Evolutionary conservation across 2,888 invertebrate species (phyloP), one percentile per base, ranked within the genome.

Genomic region (Nebria brevicollis): DNA sequence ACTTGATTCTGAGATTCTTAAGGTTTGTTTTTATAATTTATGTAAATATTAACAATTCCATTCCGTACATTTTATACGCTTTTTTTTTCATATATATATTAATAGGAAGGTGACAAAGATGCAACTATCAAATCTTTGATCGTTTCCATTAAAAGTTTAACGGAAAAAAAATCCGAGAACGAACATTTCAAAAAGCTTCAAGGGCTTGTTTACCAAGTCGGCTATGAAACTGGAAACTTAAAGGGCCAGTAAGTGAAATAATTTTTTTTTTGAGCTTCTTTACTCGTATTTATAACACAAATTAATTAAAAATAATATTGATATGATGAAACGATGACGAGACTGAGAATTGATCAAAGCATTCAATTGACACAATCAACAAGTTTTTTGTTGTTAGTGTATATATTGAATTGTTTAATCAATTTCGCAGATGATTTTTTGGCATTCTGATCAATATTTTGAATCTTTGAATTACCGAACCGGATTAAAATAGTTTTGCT

Each of bases 151-250:
- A 91, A 93, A 84, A 94, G 95, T 92, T 94, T 95, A 88, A 97
- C 97, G 92, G 93, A 95, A 73, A 90, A 90, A 41, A 95, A 97
- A 88, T 92, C 95, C 82, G 96, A 97, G 88, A 92, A 93, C 64
- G 93, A 93, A 5, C 93, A 95, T 5, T 90, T 98, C 83, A 98
- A 98, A 88, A 92, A 93, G 75, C 90, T 98, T n/a, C 98, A 98
- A 88, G 98, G 97, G 0, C 92, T 96, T 83, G 94, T 98, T 85
- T 98, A 96, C 95, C 93, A 93, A 86, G 92, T 94, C 84, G 98
- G 96, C 3, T 98, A 97, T 87, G 92, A 93, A 84, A 91, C 91
- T 77, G 96, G 95, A 64, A 91, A 92, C 64, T 89, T 98, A 2
- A 95, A 94, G 88, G 96, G 96, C 88, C 97, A 98, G 98, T 98